Evolutionary conservation across 2,113 vertebrate genomes (phyloP).

Genomic region (Brachirus orientalis): DNA sequence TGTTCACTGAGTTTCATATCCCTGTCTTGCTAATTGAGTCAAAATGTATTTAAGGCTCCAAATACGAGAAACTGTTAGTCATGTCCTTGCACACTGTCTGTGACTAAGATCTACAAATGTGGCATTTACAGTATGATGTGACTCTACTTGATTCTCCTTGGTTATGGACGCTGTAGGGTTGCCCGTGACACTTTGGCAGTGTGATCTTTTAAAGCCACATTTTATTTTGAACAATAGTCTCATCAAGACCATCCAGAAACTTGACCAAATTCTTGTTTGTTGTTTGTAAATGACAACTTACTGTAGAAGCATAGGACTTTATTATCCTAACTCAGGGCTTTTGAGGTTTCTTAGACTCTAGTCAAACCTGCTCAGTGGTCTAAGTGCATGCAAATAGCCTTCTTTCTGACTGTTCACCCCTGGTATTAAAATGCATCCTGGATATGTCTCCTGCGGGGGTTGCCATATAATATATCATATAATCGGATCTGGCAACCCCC

Average conservation of each 20-base stretch:
- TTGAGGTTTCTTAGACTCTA: not conserved
- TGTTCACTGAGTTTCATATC: slow-evolving; percentile 6
- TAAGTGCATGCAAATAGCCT: too few relatives aligned
- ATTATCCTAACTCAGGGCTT: not conserved
- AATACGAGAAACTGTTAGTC: slow-evolving; percentile 24
- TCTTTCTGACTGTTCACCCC: too few relatives aligned
- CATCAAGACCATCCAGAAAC: slow-evolving; percentile 17
- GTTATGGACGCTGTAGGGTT: slow-evolving; percentile 12
- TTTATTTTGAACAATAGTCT: slow-evolving; percentile 38
- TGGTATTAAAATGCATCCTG: too few relatives aligned
- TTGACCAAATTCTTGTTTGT: slow-evolving; percentile 25
- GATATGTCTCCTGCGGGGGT: too few relatives aligned
- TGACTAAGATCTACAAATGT: slow-evolving; percentile 27
- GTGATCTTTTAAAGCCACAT: slow-evolving; percentile 28
- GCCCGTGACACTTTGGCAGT: slow-evolving; percentile 28
- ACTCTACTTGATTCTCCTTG: slow-evolving; percentile 23
- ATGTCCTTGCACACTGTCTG: slow-evolving; percentile 9
- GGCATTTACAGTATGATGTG: slow-evolving; percentile 33
- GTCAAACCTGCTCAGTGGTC: too few relatives aligned
- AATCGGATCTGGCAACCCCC: too few relatives aligned
- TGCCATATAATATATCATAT: too few relatives aligned
- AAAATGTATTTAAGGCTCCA: slow-evolving; percentile 8
- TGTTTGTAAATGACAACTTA: not conserved
- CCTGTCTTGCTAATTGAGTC: slow-evolving; percentile 31
- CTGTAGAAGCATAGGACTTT: slow-evolving; percentile 1